Conservation (phyloP, 2,113 vertebrate species). For the Puma concolor region DNA sequence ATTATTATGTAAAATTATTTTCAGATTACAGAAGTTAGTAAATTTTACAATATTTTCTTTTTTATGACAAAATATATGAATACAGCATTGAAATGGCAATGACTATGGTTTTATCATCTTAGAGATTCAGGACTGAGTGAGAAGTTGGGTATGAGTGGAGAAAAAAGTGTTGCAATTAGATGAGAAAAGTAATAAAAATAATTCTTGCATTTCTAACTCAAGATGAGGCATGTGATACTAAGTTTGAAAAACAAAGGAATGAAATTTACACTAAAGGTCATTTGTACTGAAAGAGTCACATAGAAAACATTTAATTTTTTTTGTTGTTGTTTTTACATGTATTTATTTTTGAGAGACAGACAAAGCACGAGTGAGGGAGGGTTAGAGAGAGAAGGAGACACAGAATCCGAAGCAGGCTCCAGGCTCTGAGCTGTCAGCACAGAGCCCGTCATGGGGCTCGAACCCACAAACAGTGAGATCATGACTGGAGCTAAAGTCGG, state of each 20-base stretch:
- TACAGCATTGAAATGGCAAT: background rate
- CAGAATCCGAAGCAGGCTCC: too few species aligned
- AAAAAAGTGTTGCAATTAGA: background rate
- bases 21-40: background rate
- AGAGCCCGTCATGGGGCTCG: too few species aligned
- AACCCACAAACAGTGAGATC: too few species aligned
- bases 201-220: background rate
- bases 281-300: background rate
- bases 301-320: background rate
- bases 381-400: too few species aligned
- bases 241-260: background rate
- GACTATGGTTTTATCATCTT: background rate
- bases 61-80: background rate
- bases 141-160: background rate
- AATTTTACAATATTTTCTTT: background rate
- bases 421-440: too few species aligned
- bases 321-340: too few species aligned
- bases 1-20: background rate
- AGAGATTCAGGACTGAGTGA: background rate
- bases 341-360: too few species aligned
- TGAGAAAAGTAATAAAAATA: background rate
- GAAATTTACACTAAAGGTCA: background rate
- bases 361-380: too few species aligned
- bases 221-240: background rate
- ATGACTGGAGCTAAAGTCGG: too few species aligned